Percentiles rank a stretch among this genome's conserved stretches.
These are phyloP conservation scores for Eonycteris spelaea DNA, from an alignment of 2,113 vertebrate species.

Conservation along the genomic window DNA sequence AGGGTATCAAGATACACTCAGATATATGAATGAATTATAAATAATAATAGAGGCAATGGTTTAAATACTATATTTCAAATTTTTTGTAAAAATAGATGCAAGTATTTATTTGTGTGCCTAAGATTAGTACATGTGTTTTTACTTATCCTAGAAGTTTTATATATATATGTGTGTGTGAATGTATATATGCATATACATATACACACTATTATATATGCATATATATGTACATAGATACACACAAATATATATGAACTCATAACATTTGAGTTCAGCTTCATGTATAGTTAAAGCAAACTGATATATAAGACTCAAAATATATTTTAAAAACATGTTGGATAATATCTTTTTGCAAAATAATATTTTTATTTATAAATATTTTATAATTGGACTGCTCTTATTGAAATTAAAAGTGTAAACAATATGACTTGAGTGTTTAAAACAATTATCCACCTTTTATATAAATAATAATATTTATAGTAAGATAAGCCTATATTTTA, in stretches of 20 bases:
- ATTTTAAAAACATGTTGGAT: neutral
- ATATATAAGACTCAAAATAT: neutral
- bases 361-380: neutral
- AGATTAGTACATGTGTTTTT: neutral
- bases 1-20: neutral
- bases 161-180: no score
- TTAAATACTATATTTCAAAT: neutral
- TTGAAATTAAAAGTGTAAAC: neutral
- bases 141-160: neutral
- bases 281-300: neutral
- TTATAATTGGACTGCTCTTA: neutral
- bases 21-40: neutral
- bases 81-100: neutral
- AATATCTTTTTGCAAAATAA: neutral
- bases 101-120: neutral
- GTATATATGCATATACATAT: neutral
- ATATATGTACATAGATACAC: neutral
- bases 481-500: neutral
- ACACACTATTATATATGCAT: neutral
- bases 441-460: neutral
- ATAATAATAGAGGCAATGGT: neutral
- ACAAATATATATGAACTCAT: neutral
- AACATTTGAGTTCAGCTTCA: neutral
- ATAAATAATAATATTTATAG: neutral
- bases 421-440: neutral